These are phyloP conservation scores for Bambusicola thoracicus DNA, from an alignment of 2,113 vertebrate species.

Conservation along the genomic window DNA sequence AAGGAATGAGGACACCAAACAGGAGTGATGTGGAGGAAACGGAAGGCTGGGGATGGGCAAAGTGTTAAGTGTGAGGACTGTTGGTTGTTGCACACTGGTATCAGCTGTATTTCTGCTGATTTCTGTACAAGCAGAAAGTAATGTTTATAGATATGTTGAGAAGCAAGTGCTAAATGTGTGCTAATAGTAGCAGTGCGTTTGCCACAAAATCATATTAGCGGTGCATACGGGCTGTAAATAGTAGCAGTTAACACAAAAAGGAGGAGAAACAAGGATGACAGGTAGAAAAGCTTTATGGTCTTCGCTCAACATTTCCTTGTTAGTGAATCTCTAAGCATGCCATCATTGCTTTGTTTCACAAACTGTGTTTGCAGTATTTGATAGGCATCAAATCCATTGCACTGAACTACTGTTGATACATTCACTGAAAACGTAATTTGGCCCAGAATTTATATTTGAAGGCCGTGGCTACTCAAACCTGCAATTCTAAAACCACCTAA, in stretches of 20 bases:
- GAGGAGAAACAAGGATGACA: neutral
- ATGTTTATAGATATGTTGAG: neutral
- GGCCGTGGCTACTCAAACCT: neutral
- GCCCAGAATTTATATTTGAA: neutral
- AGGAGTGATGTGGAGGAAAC: neutral
- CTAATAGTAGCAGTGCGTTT: neutral
- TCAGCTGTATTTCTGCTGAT: neutral
- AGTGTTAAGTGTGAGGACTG: neutral
- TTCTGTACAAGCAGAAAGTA: accelerated
- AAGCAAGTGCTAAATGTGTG: neutral
- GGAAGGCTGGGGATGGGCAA: neutral
- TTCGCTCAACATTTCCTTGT: neutral
- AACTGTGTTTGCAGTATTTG: neutral
- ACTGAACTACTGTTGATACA: neutral
- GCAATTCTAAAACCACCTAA: neutral
- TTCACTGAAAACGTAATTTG: neutral
- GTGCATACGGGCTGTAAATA: neutral
- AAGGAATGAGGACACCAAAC: neutral
- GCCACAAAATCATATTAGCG: neutral
- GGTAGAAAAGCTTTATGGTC: neutral
- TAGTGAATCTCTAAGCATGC: neutral
- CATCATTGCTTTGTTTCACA: neutral
- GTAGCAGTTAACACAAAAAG: neutral
- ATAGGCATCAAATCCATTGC: neutral
- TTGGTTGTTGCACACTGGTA: accelerated